These are phyloP conservation scores for Momotus momota DNA, from an alignment of 2,797 vertebrate genomes.

Conservation along the genomic window DNA sequence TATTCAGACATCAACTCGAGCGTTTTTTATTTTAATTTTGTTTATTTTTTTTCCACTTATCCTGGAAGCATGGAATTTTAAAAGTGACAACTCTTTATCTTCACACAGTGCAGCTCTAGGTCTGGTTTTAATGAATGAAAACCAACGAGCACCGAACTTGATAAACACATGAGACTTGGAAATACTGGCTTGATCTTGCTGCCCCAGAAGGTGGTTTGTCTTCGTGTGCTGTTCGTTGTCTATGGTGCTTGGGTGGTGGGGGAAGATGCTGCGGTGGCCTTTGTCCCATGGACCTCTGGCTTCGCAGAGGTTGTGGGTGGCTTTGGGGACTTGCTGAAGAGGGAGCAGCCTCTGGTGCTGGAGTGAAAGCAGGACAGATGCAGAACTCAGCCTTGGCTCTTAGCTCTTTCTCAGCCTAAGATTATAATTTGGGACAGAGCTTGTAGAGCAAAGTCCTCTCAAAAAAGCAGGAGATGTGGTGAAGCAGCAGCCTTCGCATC, in stretches of 20 bases:
- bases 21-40: not conserved
- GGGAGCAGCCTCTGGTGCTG: not conserved
- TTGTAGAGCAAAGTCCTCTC: not conserved
- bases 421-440: not conserved
- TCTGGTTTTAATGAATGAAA: not conserved
- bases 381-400: not conserved
- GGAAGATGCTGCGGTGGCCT: not conserved
- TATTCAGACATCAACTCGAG: not conserved
- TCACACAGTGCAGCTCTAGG: not conserved
- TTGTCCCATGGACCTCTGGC: fast-evolving
- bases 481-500: not conserved
- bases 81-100: not conserved
- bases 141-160: not conserved
- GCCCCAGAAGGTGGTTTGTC: not conserved
- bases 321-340: not conserved
- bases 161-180: not conserved
- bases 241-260: fast-evolving
- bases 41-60: no score
- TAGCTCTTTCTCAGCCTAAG: not conserved
- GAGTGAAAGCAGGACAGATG: no score
- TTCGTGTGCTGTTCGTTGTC: fast-evolving
- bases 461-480: fast-evolving
- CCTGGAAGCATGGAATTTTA: fast-evolving
- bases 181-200: not conserved
- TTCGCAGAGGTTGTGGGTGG: not conserved